A percentile compares a stretch with the other conserved stretches of the same genome.
Evolutionary conservation across 2,888 invertebrate species (phyloP).

Genomic region (Pristionchus maxplancki): DNA sequence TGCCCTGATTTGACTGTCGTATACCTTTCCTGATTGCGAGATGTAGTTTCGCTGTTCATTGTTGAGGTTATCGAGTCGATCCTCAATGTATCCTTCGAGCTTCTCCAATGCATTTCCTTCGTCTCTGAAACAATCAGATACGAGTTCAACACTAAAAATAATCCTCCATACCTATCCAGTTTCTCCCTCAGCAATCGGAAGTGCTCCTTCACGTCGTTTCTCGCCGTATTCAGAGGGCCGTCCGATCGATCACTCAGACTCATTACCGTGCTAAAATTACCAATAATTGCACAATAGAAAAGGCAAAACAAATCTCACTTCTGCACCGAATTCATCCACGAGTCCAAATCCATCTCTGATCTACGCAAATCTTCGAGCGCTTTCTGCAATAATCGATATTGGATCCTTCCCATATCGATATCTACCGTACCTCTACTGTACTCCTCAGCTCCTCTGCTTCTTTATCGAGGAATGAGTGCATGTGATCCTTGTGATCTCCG

Average conservation of each 20-base stretch:
- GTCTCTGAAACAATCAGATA: slow-evolving; percentile 75
- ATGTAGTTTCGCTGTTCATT: slow-evolving; percentile 82
- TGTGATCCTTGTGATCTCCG: slow-evolving; percentile 81
- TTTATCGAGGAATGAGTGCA: slow-evolving; percentile 81
- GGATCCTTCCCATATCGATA: neutral
- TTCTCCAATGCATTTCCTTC: slow-evolving; percentile 81
- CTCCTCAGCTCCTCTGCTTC: slow-evolving; percentile 82
- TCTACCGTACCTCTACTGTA: slow-evolving; percentile 65
- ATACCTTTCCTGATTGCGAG: slow-evolving; percentile 80
- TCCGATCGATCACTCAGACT: slow-evolving; percentile 78
- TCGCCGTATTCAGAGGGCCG: slow-evolving; percentile 73
- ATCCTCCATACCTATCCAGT: slow-evolving; percentile 76
- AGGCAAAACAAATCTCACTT: neutral
- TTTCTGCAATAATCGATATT: neutral
- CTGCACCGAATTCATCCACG: slow-evolving; percentile 28
- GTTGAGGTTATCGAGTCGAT: slow-evolving; percentile 80
- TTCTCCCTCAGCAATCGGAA: slow-evolving; percentile 81
- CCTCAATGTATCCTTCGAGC: slow-evolving; percentile 82
- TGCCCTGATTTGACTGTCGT: neutral
- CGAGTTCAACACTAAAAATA: no score
- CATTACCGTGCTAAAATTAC: slow-evolving; percentile 72
- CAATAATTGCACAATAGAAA: neutral
- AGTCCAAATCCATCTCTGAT: slow-evolving; percentile 28
- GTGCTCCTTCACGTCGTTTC: slow-evolving; percentile 79
- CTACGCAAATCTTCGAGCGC: slow-evolving; percentile 12